Base-by-base conservation (phyloP, 2,113 vertebrate species). In the Platichthys flesus region DNA sequence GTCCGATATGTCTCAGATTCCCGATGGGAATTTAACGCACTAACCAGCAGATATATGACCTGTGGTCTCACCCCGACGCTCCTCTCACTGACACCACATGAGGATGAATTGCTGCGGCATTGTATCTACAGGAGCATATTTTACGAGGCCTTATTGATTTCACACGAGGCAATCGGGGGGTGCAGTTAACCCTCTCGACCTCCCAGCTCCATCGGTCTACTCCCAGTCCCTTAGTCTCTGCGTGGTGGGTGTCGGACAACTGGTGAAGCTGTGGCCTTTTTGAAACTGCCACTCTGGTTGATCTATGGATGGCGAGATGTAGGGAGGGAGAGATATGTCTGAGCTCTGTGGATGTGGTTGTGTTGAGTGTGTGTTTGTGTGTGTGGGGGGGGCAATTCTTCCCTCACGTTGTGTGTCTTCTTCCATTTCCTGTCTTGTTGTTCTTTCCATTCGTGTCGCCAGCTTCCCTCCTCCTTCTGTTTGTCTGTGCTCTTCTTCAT, bases 111-210 rank as follows among this genome's bases (percentile, higher is more conserved):
- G 68, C 51, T 47, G 4, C 68, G 59, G 47, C n/a, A 47, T 26
- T 73, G 31, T 76, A 74, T 83, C 72, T 82, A 74, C 71, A 42
- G 49, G 67, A 83, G 81, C 74, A 61, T 61, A 75, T 82, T 88
- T 81, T 49, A 81, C 40, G 57, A 79, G 73, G 49, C 49, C 76
- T 60, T 87, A 90, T 81, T 83, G 81, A 89, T 88, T 89, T 84
- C 28, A 79, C 67, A 70, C 28, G 56, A 54, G 42, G 71, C 35
- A 67, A 55, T 73, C 52, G 47, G 31, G 67, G 28, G 5, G 81
- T n/a, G 35, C 61, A 45, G 45, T 86, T 79, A 81, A 78, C 82
- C 67, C 69, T 28, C 24, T 69, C 67, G n/a, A 56, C 82, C 40
- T 79, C 66, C 24, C 52, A 28, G 69, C 6, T 73, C 83, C 72